Base-by-base conservation (phyloP, 2,888 invertebrate species). In the Eupithecia centaureata region DNA sequence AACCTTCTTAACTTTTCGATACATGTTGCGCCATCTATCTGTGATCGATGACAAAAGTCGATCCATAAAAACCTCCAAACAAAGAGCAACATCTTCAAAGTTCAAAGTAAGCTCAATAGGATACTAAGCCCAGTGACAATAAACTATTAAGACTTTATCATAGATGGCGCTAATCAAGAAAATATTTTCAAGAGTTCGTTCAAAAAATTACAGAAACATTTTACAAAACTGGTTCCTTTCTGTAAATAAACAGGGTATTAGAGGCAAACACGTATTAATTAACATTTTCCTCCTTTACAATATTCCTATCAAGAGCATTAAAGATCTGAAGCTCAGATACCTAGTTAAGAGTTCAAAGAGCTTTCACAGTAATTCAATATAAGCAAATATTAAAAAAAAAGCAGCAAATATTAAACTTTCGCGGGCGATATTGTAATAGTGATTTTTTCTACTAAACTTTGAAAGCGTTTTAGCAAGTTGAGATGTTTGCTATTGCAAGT, bases 381-480 rank as follows among this genome's bases (percentile, higher is more conserved):
- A n/a, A n/a, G n/a, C n/a, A n/a, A n/a, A n/a, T n/a, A n/a, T 32
- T 57, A 57, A n/a, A n/a, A n/a, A n/a, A n/a, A n/a, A n/a, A n/a
- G n/a, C 57, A 2, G 57, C 57, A 57, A 57, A 57, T 57, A 57
- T 33, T 33, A 57, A 22, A 28, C 32, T 30, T 33, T 33, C 18
- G 12, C 15, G 12, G 13, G 32, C 22, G 13, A 32, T 57, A 57
- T 57, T 32, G 28, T 57, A 57, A 52, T 10, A 57, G 5, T 57
- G 30, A 5, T 32, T 32, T 57, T 56, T 30, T 56, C 47, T 27
- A 27, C 27, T 35, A 35, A 63, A 63, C 61, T 38, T 38, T 61
- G 64, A 52, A 51, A 15, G 56, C 63, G 27, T 58, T 56, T 59
- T 57, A 68, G 68, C 68, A 65, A 68, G 22, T 54, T 27, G 13